A percentile compares a stretch with the other conserved stretches of the same genome.
Conservation (phyloP, 1,140 invertebrate species). For the Galendromus occidentalis region DNA sequence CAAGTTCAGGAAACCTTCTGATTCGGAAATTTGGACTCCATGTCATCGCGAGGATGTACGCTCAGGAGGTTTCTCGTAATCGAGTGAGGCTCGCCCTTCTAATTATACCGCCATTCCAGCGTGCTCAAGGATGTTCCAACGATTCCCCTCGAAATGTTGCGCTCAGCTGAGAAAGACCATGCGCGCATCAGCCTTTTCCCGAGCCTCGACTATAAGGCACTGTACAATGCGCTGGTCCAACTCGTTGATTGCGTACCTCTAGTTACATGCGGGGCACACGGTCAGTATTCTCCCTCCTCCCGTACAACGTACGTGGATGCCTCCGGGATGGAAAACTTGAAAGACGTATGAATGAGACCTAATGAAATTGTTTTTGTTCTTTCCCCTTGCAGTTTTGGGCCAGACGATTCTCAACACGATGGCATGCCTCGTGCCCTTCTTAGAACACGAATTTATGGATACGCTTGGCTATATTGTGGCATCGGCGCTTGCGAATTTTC, state of each 20-base stretch:
- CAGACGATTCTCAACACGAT: constrained; percentile 70
- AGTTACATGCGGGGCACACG: constrained; percentile 57
- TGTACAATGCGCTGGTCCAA: constrained; percentile 47
- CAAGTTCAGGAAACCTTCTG: constrained; percentile 30
- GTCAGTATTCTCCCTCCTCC: constrained; percentile 30
- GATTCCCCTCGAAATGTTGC: constrained; percentile 69
- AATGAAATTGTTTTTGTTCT: too few relatives aligned
- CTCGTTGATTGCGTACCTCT: constrained; percentile 58
- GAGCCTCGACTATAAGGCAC: constrained; percentile 77
- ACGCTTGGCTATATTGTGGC: constrained; percentile 82
- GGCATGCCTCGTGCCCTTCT: constrained; percentile 76
- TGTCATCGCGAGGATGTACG: too few relatives aligned
- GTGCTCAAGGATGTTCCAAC: constrained; percentile 83
- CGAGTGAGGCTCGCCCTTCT: too few relatives aligned
- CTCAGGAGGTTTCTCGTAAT: too few relatives aligned
- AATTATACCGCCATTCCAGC: too few relatives aligned
- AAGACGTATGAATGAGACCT: too few relatives aligned
- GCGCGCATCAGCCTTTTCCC: constrained; percentile 72
- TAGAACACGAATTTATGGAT: constrained; percentile 88
- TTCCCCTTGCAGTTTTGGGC: constrained; percentile 60
- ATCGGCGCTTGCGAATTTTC: constrained; percentile 74
- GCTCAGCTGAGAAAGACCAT: constrained; percentile 57
- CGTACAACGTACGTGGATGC: neutral
- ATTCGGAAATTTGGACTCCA: too few relatives aligned
- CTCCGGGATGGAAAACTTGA: constrained; percentile 12